A percentile compares a stretch with the other conserved stretches of the same genome.
These are phyloP conservation scores for Amphibalanus amphitrite DNA, from an alignment of 1,140 invertebrate species.

Conservation along the genomic window DNA sequence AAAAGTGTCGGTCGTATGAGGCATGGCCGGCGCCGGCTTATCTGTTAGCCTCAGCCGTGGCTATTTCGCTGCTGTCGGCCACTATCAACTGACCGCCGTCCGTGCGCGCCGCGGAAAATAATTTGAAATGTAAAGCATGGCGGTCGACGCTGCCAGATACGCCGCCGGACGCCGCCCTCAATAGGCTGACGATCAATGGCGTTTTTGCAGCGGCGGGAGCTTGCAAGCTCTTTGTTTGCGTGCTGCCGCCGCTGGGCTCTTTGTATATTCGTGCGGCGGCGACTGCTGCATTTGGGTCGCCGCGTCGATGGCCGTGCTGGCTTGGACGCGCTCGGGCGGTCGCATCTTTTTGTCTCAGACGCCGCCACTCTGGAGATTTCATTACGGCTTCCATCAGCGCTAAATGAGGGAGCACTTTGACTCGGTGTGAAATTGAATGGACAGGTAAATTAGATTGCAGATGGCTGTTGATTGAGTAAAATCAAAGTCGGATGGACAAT, in stretches of 20 bases:
- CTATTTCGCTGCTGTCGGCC: neutral
- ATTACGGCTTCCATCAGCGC: neutral
- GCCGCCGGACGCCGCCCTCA: neutral
- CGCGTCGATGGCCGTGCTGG: neutral
- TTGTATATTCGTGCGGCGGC: neutral
- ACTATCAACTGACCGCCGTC: neutral
- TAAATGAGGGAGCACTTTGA: neutral
- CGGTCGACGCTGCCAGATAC: neutral
- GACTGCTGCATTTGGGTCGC: neutral
- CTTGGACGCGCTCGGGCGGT: no score
- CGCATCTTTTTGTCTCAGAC: neutral
- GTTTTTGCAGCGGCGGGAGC: neutral
- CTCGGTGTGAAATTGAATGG: conserved; percentile 1
- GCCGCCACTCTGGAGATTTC: neutral
- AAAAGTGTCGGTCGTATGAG: neutral
- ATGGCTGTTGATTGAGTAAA: neutral
- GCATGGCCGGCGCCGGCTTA: neutral
- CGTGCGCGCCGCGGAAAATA: neutral
- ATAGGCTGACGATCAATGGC: neutral
- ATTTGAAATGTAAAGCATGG: neutral
- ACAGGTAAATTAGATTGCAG: neutral
- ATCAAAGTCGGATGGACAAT: neutral
- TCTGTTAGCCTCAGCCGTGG: neutral
- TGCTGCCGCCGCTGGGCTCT: neutral
- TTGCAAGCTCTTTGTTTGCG: conserved; percentile 1